Evolutionary conservation across 2,797 vertebrate species (phyloP).

Genomic region (Acanthis flammea): DNA sequence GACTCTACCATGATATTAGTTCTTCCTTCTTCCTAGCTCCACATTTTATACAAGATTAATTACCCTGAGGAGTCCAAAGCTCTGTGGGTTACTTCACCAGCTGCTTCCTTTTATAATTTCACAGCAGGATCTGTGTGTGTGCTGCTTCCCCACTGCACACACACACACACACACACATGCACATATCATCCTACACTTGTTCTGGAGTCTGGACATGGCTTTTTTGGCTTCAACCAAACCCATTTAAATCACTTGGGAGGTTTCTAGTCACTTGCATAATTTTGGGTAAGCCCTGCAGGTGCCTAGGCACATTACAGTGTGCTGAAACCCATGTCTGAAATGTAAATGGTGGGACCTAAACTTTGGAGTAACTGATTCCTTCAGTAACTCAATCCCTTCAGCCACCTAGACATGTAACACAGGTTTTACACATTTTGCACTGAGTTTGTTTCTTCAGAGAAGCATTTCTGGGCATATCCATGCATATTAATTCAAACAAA

Average conservation of each 20-base stretch:
- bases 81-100: not conserved
- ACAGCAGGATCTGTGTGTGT: rapidly evolving
- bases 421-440: not conserved
- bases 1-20: not conserved
- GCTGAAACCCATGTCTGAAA: not conserved
- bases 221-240: not conserved
- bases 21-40: not conserved
- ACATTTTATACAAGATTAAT: not conserved
- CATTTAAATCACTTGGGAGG: not conserved
- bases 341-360: not conserved
- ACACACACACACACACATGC: rapidly evolving
- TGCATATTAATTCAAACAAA: not conserved
- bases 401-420: not conserved
- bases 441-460: not conserved
- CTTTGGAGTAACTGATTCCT: not conserved
- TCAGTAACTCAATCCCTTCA: not conserved
- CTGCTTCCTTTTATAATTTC: not conserved
- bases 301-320: not conserved
- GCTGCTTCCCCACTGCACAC: not conserved
- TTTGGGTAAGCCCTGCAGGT: not conserved
- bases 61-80: not conserved
- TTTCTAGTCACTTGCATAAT: not conserved
- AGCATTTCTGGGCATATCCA: not conserved
- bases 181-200: rapidly evolving
- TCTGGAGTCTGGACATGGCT: not conserved